Percentiles rank a stretch among this genome's conserved stretches.
Evolutionary conservation across 2,797 vertebrate genomes (phyloP).

Genomic region (Notolepis coatsorum): DNA sequence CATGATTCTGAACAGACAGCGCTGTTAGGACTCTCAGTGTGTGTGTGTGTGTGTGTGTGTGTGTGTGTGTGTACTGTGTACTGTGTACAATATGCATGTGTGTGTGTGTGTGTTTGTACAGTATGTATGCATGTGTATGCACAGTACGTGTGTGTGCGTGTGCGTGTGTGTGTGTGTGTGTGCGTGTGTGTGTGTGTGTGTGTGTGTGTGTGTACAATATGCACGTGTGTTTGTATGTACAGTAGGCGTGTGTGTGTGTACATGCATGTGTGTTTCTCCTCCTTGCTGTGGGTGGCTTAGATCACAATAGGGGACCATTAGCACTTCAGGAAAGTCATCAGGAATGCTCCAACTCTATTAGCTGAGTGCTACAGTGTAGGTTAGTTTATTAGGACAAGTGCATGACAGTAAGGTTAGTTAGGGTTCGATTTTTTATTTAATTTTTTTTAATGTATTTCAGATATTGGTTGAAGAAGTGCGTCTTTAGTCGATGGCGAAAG

Average conservation of each 20-base stretch:
- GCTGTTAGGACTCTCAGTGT: constrained; percentile 3
- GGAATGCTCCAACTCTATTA: constrained; percentile 39
- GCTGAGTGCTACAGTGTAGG: no score
- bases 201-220: constrained; percentile 9
- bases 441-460: no score
- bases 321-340: constrained; percentile 33
- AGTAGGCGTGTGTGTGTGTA: constrained; percentile 12
- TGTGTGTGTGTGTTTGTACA: constrained; percentile 20
- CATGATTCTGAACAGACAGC: neutral
- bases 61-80: no score
- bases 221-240: constrained; percentile 19
- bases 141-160: no score
- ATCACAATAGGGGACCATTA: constrained; percentile 34
- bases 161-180: constrained; percentile 13
- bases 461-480: no score
- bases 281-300: constrained; percentile 11
- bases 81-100: constrained; percentile 7
- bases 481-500: no score
- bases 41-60: neutral
- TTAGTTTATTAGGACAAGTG: no score
- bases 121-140: no score
- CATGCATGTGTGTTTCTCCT: constrained; percentile 17
- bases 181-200: constrained; percentile 18
- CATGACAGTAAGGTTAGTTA: no score
- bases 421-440: no score